phyloP scores from a whole-genome alignment of 2,888 invertebrate genomes.

The Selenia dentaria region DNA sequence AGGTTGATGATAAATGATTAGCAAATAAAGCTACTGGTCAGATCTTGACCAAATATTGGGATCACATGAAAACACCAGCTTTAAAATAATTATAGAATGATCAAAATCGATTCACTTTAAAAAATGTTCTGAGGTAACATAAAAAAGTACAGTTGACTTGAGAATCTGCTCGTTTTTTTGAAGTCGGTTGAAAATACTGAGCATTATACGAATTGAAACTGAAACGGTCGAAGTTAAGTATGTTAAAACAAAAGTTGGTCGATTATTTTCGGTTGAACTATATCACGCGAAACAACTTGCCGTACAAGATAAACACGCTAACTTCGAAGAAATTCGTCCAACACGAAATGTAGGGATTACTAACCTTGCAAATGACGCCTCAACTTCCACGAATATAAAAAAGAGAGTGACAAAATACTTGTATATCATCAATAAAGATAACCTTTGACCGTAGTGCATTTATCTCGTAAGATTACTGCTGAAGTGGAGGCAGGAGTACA shows the following conservation, averaged over 20 bases:
- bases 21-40: no score
- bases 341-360: constrained; percentile 62
- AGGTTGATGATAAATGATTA: no score
- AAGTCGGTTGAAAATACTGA: constrained; percentile 27
- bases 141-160: no score
- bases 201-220: constrained; percentile 42
- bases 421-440: constrained; percentile 15
- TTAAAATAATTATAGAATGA: no score
- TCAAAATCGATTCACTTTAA: no score
- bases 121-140: no score
- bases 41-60: no score
- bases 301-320: constrained; percentile 71
- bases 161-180: no score
- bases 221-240: constrained; percentile 50
- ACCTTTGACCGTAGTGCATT: constrained; percentile 40
- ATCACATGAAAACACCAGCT: no score
- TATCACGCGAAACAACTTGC: constrained; percentile 69
- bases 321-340: constrained; percentile 70
- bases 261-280: constrained; percentile 68
- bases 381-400: constrained; percentile 55
- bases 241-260: constrained; percentile 59
- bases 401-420: constrained; percentile 31
- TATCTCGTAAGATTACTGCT: constrained; percentile 42
- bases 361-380: constrained; percentile 53
- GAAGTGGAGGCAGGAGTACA: constrained; percentile 33